A percentile compares a stretch with the other conserved stretches of the same genome.
phyloP scores from a whole-genome alignment of 2,113 vertebrate species.

The Sceloporus tristichus region DNA sequence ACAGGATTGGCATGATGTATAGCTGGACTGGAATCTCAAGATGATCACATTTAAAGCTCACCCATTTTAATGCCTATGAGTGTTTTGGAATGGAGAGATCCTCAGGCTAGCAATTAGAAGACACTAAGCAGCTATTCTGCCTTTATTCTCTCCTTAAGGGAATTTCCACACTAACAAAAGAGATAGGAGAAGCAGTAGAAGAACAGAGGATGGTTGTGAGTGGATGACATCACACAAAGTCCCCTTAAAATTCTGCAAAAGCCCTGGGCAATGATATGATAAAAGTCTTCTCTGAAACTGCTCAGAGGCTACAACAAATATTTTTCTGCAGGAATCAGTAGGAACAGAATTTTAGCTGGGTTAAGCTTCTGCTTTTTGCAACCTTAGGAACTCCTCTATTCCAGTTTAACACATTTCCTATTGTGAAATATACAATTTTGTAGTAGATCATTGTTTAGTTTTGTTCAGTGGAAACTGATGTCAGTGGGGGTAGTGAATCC shows the following conservation, averaged over 20 bases:
- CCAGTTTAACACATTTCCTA: background rate
- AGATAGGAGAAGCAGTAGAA: background rate
- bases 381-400: background rate
- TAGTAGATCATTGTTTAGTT: background rate
- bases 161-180: background rate
- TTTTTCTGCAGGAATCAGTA: background rate
- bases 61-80: background rate
- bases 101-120: background rate
- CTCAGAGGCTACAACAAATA: background rate
- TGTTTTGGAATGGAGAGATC: background rate
- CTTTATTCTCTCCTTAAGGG: background rate
- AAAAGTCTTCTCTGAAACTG: background rate
- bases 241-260: background rate
- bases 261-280: background rate
- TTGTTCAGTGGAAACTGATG: background rate
- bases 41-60: background rate
- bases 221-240: background rate
- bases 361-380: background rate
- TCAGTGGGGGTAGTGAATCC: too few species aligned
- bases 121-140: background rate
- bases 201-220: background rate
- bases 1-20: too few species aligned
- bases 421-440: background rate
- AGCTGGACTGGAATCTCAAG: background rate
- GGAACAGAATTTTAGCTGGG: background rate